Conservation (phyloP, 2,888 invertebrate species). For the Drosophila anomelani region DNA sequence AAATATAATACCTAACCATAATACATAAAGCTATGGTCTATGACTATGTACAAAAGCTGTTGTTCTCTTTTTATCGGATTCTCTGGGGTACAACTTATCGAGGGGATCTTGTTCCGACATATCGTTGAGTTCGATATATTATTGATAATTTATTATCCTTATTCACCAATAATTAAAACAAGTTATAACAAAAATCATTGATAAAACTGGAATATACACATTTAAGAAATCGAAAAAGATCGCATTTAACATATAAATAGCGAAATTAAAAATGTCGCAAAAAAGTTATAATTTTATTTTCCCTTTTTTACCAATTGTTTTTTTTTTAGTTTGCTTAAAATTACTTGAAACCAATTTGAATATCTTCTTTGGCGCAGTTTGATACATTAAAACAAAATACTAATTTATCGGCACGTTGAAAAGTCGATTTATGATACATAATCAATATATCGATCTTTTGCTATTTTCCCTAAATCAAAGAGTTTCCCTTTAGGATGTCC, state of each 20-base stretch:
- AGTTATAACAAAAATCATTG: not conserved
- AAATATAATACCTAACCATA: constrained; percentile 2
- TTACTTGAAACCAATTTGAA: not conserved
- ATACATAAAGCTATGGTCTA: constrained; percentile 28
- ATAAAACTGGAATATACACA: not conserved
- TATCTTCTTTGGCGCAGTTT: constrained; percentile 1
- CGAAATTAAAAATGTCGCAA: not conserved
- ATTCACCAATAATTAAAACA: not conserved
- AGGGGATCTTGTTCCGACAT: not conserved
- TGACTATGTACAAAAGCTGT: constrained; percentile 30
- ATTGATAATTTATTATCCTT: not conserved
- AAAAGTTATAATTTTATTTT: not conserved
- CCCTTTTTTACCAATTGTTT: not conserved
- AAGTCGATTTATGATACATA: not conserved
- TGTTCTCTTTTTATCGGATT: not conserved
- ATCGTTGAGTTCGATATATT: too few species aligned
- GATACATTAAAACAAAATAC: not conserved
- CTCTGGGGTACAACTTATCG: not conserved
- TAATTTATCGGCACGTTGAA: not conserved
- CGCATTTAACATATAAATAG: too few species aligned
- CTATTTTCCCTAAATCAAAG: constrained; percentile 4
- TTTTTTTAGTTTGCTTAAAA: not conserved
- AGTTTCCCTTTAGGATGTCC: constrained; percentile 19
- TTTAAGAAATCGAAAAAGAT: not conserved
- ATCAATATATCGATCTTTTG: not conserved